Percentiles rank a stretch among this genome's conserved stretches.
These are phyloP conservation scores for Actenoides hombroni DNA, from an alignment of 2,113 vertebrate genomes.

Conservation along the genomic window DNA sequence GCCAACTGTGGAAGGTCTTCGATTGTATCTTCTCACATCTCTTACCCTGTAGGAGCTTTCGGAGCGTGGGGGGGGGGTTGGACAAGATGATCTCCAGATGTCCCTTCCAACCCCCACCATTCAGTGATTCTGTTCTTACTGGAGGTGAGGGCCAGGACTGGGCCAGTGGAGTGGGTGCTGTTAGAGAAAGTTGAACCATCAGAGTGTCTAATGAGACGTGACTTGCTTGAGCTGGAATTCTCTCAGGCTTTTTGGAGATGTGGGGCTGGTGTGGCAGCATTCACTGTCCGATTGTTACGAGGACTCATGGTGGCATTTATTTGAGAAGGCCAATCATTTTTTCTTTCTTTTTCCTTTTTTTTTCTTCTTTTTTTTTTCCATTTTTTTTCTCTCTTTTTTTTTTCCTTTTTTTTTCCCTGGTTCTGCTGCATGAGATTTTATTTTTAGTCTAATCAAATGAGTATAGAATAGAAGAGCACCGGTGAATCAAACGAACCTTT, in stretches of 20 bases:
- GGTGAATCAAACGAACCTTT: slow-evolving; percentile 20
- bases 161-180: rapidly evolving
- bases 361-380: not conserved
- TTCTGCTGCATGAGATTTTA: not conserved
- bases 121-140: not conserved
- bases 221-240: not conserved
- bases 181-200: not conserved
- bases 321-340: not conserved
- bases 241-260: rapidly evolving
- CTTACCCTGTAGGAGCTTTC: not conserved
- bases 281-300: rapidly evolving
- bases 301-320: not conserved
- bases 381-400: too few species aligned
- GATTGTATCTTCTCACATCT: not conserved
- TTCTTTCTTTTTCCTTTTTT: not conserved
- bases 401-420: too few species aligned
- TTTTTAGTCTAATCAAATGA: slow-evolving; percentile 27
- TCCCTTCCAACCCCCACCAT: not conserved
- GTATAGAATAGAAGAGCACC: not conserved
- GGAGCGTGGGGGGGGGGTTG: not conserved
- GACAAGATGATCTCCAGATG: not conserved
- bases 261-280: rapidly evolving
- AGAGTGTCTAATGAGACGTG: not conserved
- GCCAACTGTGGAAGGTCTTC: not conserved
- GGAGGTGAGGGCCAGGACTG: not conserved